Conservation (phyloP, 2,797 vertebrate genomes). For the Enteromius afrohamiltoni region DNA sequence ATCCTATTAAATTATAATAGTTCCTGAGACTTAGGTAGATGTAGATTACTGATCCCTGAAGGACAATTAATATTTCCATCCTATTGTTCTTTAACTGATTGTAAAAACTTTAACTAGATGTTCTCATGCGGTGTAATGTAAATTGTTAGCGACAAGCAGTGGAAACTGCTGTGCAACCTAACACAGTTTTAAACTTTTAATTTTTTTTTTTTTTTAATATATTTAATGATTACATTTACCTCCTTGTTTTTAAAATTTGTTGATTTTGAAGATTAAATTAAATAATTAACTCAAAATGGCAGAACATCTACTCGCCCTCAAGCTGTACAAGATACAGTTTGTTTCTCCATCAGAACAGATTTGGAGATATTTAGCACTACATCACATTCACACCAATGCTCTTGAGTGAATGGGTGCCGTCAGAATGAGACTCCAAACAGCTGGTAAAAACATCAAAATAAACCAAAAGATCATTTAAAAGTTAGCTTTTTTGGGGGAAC, state of each 20-base stretch:
- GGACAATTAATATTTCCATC: neutral
- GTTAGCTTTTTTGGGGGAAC: neutral
- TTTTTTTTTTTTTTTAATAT: too few species aligned
- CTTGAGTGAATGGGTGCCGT: neutral
- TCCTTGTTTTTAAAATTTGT: neutral
- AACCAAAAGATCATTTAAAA: neutral
- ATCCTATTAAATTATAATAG: neutral
- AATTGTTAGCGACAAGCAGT: neutral
- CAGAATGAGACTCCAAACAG: neutral
- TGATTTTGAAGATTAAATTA: neutral
- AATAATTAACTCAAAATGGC: neutral
- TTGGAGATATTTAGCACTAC: too few species aligned
- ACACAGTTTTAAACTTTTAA: neutral
- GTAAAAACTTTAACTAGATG: neutral
- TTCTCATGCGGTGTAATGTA: neutral
- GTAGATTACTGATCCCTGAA: neutral
- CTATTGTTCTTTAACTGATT: neutral
- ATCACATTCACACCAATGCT: neutral
- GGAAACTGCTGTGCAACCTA: neutral
- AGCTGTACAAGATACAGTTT: neutral
- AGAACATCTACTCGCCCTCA: neutral
- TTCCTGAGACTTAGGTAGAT: conserved; percentile 3
- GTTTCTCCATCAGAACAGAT: too few species aligned
- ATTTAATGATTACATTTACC: neutral
- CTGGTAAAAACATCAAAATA: neutral